Percentiles rank a stretch among this genome's conserved stretches.
Evolutionary conservation across 2,113 vertebrate genomes (phyloP).

Genomic region (Nerophis ophidion): DNA sequence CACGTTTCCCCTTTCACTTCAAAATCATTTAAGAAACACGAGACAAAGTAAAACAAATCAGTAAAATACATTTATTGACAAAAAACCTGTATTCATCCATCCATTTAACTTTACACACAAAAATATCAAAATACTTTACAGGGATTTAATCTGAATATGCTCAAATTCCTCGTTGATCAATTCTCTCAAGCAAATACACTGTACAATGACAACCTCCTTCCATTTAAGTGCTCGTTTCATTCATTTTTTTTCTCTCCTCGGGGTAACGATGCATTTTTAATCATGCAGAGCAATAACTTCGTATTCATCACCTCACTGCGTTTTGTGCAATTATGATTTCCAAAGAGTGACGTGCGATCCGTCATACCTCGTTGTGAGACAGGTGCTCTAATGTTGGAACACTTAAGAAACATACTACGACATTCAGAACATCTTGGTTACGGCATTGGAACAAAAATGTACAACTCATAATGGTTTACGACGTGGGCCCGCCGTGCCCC

Average conservation of each 20-base stretch:
- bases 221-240: conserved; percentile 61
- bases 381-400: conserved; percentile 59
- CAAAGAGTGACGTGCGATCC: conserved; percentile 39
- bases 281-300: conserved; percentile 69
- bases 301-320: conserved; percentile 60
- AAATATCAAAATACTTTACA: conserved; percentile 78
- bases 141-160: conserved; percentile 69
- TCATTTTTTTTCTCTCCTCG: conserved; percentile 34
- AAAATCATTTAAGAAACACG: conserved; percentile 19
- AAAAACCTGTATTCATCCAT: conserved; percentile 57
- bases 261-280: conserved; percentile 69
- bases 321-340: conserved; percentile 63
- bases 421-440: conserved; percentile 64
- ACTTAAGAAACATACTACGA: conserved; percentile 65
- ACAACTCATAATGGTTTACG: conserved; percentile 59
- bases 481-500: conserved; percentile 61
- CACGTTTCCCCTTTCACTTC: background rate
- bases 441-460: conserved; percentile 54
- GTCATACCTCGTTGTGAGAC: conserved; percentile 39
- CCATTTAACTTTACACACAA: conserved; percentile 70
- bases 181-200: conserved; percentile 64
- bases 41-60: conserved; percentile 50
- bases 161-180: conserved; percentile 62
- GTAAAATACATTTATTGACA: conserved; percentile 75
- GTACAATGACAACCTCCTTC: conserved; percentile 64